These are phyloP conservation scores for Pseudococcus viburni DNA, from an alignment of 2,888 invertebrate species.

Conservation along the genomic window DNA sequence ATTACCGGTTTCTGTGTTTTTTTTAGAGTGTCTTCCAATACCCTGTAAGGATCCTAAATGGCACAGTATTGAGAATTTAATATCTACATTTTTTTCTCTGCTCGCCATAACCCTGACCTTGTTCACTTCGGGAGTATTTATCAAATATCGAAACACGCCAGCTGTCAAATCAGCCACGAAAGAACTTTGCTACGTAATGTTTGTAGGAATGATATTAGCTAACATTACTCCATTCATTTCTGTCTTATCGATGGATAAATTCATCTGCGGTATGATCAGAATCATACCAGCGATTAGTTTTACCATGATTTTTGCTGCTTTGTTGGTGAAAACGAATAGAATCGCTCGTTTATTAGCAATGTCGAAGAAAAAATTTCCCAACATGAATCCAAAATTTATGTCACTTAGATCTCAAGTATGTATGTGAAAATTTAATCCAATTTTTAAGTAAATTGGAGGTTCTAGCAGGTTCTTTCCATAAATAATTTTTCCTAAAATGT, in stretches of 20 bases:
- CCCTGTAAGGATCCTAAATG: slow-evolving; percentile 70
- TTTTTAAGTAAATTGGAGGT: too few relatives aligned
- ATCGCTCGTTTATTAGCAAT: slow-evolving; percentile 83
- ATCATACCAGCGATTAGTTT: slow-evolving; percentile 79
- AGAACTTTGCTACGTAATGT: slow-evolving; percentile 80
- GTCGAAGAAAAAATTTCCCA: slow-evolving; percentile 81
- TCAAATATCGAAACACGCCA: slow-evolving; percentile 81
- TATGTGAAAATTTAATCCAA: neutral
- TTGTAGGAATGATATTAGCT: slow-evolving; percentile 75
- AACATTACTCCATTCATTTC: slow-evolving; percentile 78
- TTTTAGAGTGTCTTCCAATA: neutral
- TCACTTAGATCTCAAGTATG: slow-evolving; percentile 75
- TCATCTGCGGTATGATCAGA: slow-evolving; percentile 76
- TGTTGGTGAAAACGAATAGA: slow-evolving; percentile 84
- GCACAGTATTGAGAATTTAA: slow-evolving; percentile 77
- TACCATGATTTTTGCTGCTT: slow-evolving; percentile 81
- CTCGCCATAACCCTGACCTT: slow-evolving; percentile 78
- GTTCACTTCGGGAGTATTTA: slow-evolving; percentile 77
- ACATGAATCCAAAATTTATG: slow-evolving; percentile 79
- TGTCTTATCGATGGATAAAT: slow-evolving; percentile 76
- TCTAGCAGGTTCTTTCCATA: neutral
- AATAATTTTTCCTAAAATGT: neutral
- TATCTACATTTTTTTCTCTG: slow-evolving; percentile 76
- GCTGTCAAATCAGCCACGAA: slow-evolving; percentile 81
- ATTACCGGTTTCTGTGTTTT: neutral